Evolutionary conservation across 2,113 vertebrate genomes (phyloP), one percentile per base, ranked within the genome.

Genomic region (Forbesichthys papilliferus): DNA sequence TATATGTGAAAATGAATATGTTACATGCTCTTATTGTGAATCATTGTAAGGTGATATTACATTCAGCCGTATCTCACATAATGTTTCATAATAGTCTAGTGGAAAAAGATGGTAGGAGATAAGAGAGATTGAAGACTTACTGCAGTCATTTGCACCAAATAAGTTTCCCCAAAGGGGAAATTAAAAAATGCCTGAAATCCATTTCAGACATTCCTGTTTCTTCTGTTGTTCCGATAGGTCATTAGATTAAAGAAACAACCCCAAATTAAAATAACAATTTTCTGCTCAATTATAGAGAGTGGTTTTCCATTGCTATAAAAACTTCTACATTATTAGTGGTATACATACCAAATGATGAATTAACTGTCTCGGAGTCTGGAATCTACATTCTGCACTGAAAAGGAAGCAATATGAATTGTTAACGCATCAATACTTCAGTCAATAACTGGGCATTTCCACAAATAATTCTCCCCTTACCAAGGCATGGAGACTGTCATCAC

Each of bases 31-130:
- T 12, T 65, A n/a, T 27, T 66, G 12, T 61, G 20, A 80, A 51
- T 68, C 68, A 68, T 78, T 75, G 16, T 73, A 75, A 80, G 74
- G 71, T 74, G 75, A 83, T 82, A 75, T 73, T 82, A 69, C 61
- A 59, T 71, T 74, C 74, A 84, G 74, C 69, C 74, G 69, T 62
- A 71, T 81, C 84, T 75, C 79, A 79, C 75, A 75, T 73, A 73
- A 61, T 56, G 55, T 59, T 66, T 70, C 58, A 61, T 84, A 89
- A 88, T 84, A 69, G 72, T 66, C 74, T 78, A 75, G 70, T 89
- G 87, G 85, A 91, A 90, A 91, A 89, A 86, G 89, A 90, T 87
- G 69, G 74, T 81, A 81, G 75, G 71, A 83, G 89, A 91, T 90
- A 82, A 75, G 72, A 61, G 2, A 12, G 68, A 79, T 77, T 85